Percentiles rank a stretch among this genome's conserved stretches.
These are phyloP conservation scores for Plebejus melissa DNA, from an alignment of 2,888 invertebrate genomes.

Conservation along the genomic window DNA sequence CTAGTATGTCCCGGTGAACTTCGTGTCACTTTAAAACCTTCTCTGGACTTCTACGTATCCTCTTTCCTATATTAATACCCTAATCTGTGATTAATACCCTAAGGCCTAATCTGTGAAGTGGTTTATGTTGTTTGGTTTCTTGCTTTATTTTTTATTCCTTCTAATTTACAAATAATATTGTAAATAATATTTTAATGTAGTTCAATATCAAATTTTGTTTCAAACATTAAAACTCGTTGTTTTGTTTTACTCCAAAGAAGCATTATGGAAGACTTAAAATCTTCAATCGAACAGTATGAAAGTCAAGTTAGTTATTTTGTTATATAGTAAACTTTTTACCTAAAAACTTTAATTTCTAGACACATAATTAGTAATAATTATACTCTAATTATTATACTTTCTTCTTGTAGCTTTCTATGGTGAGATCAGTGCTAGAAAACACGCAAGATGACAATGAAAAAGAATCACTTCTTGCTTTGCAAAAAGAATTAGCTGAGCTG, in stretches of 20 bases:
- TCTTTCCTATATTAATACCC: too few relatives aligned
- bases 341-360: background rate
- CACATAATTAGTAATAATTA: background rate
- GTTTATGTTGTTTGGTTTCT: background rate
- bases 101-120: too few relatives aligned
- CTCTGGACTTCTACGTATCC: too few relatives aligned
- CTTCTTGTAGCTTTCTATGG: constrained; percentile 77
- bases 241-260: too few relatives aligned
- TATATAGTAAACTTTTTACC: background rate
- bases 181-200: background rate
- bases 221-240: background rate
- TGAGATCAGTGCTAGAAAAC: constrained; percentile 77
- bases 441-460: constrained; percentile 70
- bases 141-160: background rate
- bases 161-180: too few relatives aligned
- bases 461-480: constrained; percentile 78
- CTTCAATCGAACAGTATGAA: constrained; percentile 62
- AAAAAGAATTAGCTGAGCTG: constrained; percentile 82
- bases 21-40: too few relatives aligned
- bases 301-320: constrained; percentile 53
- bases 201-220: background rate
- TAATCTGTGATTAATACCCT: too few relatives aligned
- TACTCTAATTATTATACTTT: constrained; percentile 20
- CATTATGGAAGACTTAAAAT: constrained; percentile 56
- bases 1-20: too few relatives aligned